Base-by-base conservation (phyloP, 2,888 invertebrate genomes). In the Plebejus anna region DNA sequence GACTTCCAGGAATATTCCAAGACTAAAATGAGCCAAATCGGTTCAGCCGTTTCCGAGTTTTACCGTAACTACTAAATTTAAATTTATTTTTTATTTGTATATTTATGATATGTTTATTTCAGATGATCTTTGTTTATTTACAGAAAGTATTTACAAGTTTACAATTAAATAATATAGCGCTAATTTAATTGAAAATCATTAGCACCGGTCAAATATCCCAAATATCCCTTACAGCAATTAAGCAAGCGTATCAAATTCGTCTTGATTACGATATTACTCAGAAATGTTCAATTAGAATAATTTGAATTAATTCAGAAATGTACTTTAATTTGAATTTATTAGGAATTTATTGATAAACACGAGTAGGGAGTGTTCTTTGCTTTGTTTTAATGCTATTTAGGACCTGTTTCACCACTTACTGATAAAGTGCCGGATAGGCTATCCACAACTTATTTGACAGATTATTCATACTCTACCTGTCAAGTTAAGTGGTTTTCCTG, bases 251-350 rank as follows among this genome's bases (percentile, higher is more conserved):
- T 66, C 66, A 36, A 66, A 36, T 66, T 66, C 66, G 11, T 6
- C 66, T 36, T 66, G 66, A 70, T 70, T 70, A 36, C n/a, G 16
- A 42, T 42, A 42, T 71, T 28, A 42, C 42, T 70, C 71, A 71
- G 42, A 71, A 71, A 42, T 71, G 42, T 71, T 22, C 42, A 42
- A 42, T n/a, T n/a, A n/a, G 6, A 70, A n/a, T 42, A 7, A 70
- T 38, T 71, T 36, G 71, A 71, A 70, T 38, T 71, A 22, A 71
- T 71, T 7, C 70, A 4, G 13, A 36, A 70, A 42, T 42, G 42
- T 9, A 42, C n/a, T 71, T 71, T 42, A 22, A 71, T 42, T 71
- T 71, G 1, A 71, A 71, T 71, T 42, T 11, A 70, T 38, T 70
- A 16, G 38, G n/a, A 22, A 71, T n/a, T n/a, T n/a, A 42, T 36